A percentile compares a stretch with the other conserved stretches of the same genome.
phyloP scores from a whole-genome alignment of 2,113 vertebrate genomes.

The Suricata suricatta region DNA sequence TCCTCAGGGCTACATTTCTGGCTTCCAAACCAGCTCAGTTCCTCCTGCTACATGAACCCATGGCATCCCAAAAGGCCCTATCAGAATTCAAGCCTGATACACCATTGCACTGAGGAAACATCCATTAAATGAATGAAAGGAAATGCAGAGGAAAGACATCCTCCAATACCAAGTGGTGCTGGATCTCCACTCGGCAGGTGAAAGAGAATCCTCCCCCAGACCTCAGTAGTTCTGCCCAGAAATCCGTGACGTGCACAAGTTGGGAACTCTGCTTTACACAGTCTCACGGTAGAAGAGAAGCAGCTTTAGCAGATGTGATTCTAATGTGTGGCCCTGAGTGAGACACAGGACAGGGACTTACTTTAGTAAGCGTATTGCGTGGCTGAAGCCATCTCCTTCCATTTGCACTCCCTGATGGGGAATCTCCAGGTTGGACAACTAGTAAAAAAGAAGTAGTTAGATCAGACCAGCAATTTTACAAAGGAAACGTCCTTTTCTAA shows the following conservation, averaged over 20 bases:
- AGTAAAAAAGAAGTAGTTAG: constrained; percentile 44
- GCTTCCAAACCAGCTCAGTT: neutral
- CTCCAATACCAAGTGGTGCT: constrained; percentile 4
- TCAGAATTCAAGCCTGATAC: constrained; percentile 16
- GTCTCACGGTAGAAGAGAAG: neutral
- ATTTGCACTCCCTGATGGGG: constrained; percentile 98
- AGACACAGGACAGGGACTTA: constrained; percentile 81
- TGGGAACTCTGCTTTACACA: neutral
- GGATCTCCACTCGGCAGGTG: neutral
- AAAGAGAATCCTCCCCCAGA: neutral
- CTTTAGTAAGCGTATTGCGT: constrained; percentile 96
- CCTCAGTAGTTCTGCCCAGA: neutral
- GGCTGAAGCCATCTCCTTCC: constrained; percentile 97
- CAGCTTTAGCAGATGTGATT: neutral
- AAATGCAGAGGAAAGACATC: constrained; percentile 29
- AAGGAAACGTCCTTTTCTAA: constrained; percentile 15
- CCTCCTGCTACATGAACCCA: neutral
- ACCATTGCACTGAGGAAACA: neutral
- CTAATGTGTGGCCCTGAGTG: neutral
- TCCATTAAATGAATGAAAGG: neutral
- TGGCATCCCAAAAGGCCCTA: neutral
- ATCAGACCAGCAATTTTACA: constrained; percentile 51
- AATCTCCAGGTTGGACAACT: constrained; percentile 97
- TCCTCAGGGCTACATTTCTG: neutral
- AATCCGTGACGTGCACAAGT: neutral